Evolutionary conservation across 2,888 invertebrate genomes (phyloP).

Genomic region (Leucoptera coffeella): DNA sequence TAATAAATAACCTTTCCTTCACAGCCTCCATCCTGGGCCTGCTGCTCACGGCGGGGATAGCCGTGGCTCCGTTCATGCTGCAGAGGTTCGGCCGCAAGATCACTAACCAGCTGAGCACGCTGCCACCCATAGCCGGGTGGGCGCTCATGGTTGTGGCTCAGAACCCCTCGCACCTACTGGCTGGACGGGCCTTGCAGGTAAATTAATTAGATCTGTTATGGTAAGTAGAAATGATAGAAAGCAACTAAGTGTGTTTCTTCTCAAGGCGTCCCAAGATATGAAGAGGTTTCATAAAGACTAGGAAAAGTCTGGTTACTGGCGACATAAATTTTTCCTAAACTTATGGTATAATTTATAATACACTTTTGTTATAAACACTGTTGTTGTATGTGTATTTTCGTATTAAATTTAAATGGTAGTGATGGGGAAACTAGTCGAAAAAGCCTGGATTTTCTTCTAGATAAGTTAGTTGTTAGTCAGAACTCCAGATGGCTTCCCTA

Average conservation of each 20-base stretch:
- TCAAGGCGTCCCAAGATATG: background rate
- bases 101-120: conserved; percentile 46
- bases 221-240: background rate
- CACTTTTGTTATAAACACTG: too few relatives aligned
- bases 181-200: conserved; percentile 30
- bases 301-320: too few relatives aligned
- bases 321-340: too few relatives aligned
- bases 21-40: conserved; percentile 56
- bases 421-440: too few relatives aligned
- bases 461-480: too few relatives aligned
- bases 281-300: conserved; percentile 1
- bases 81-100: conserved; percentile 50
- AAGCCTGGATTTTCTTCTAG: too few relatives aligned
- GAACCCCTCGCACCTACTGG: conserved; percentile 21
- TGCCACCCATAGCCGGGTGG: conserved; percentile 53
- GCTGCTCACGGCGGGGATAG: conserved; percentile 51
- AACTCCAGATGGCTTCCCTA: too few relatives aligned
- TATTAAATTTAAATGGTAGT: too few relatives aligned
- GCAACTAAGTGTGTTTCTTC: background rate
- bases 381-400: too few relatives aligned
- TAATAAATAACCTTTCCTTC: too few relatives aligned
- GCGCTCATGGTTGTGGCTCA: conserved; percentile 38
- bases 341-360: too few relatives aligned
- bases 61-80: conserved; percentile 44
- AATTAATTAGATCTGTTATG: too few relatives aligned